phyloP scores from a whole-genome alignment of 1,140 invertebrate species.

The Brachionus sp. region DNA sequence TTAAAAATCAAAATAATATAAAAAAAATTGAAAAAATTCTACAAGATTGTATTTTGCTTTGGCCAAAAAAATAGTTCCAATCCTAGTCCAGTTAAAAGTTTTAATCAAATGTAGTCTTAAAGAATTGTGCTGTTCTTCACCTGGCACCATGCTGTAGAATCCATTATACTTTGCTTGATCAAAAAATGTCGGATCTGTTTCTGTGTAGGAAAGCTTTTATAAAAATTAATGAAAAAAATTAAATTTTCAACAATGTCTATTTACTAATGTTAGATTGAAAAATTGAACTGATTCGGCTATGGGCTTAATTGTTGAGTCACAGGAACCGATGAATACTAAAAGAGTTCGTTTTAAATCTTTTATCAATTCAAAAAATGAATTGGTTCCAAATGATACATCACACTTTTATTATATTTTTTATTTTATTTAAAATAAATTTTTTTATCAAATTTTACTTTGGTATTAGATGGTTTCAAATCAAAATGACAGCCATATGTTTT shows the following conservation, averaged over 20 bases:
- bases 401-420: background rate
- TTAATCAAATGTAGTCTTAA: conserved; percentile 80
- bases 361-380: conserved; percentile 35
- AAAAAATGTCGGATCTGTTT: conserved; percentile 96
- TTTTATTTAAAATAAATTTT: background rate
- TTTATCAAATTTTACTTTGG: background rate
- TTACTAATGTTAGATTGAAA: conserved; percentile 43
- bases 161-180: conserved; percentile 81
- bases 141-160: conserved; percentile 66
- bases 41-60: conserved; percentile 80
- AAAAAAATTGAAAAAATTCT: conserved; percentile 54
- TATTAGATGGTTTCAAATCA: background rate
- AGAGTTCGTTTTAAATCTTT: conserved; percentile 39
- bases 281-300: conserved; percentile 45
- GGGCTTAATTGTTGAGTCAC: conserved; percentile 28
- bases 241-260: background rate
- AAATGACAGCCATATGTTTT: background rate
- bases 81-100: conserved; percentile 92
- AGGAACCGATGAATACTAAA: conserved; percentile 23
- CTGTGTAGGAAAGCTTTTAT: conserved; percentile 86
- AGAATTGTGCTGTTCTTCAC: conserved; percentile 78
- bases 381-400: conserved; percentile 40
- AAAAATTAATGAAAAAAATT: background rate
- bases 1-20: background rate
- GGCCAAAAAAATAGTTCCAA: conserved; percentile 94